A percentile compares a stretch with the other conserved stretches of the same genome.
Evolutionary conservation across 2,797 vertebrate genomes (phyloP).

Genomic region (Thunnus albacares): DNA sequence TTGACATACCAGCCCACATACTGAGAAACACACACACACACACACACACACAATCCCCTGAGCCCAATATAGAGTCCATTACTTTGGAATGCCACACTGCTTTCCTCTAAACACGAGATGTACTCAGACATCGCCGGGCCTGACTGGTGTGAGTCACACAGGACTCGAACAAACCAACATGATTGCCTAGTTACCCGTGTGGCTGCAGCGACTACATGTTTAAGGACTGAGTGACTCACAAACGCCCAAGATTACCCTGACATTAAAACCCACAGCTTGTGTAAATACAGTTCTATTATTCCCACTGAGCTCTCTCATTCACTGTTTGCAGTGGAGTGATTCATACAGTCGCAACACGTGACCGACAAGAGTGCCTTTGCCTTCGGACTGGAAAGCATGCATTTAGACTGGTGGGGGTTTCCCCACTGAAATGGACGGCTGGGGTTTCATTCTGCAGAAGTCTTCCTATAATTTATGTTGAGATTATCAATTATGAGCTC

Average conservation of each 20-base stretch:
- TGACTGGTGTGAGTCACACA: slow-evolving; percentile 67
- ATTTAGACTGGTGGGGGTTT: slow-evolving; percentile 30
- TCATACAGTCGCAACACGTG: slow-evolving; percentile 64
- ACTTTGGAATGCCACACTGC: slow-evolving; percentile 71
- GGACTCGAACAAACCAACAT: slow-evolving; percentile 49
- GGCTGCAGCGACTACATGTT: slow-evolving; percentile 65
- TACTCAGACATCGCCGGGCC: slow-evolving; percentile 32
- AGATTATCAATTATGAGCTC: slow-evolving; percentile 1
- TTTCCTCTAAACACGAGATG: slow-evolving; percentile 63
- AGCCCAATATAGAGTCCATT: slow-evolving; percentile 76
- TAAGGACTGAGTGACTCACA: slow-evolving; percentile 75
- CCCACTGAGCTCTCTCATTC: slow-evolving; percentile 71
- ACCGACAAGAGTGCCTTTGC: slow-evolving; percentile 29
- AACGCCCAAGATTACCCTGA: slow-evolving; percentile 70
- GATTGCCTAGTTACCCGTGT: slow-evolving; percentile 58
- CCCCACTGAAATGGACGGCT: slow-evolving; percentile 14
- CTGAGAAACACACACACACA: slow-evolving; percentile 44
- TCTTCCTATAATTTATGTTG: slow-evolving; percentile 32
- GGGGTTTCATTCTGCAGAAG: slow-evolving; percentile 1
- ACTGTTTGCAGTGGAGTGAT: slow-evolving; percentile 72
- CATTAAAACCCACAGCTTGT: slow-evolving; percentile 77
- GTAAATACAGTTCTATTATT: slow-evolving; percentile 71
- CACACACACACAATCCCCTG: slow-evolving; percentile 59
- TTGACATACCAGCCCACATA: slow-evolving; percentile 70
- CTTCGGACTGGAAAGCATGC: slow-evolving; percentile 40